Evolutionary conservation across 2,797 vertebrate genomes (phyloP).

Genomic region (Microhierax caerulescens): DNA sequence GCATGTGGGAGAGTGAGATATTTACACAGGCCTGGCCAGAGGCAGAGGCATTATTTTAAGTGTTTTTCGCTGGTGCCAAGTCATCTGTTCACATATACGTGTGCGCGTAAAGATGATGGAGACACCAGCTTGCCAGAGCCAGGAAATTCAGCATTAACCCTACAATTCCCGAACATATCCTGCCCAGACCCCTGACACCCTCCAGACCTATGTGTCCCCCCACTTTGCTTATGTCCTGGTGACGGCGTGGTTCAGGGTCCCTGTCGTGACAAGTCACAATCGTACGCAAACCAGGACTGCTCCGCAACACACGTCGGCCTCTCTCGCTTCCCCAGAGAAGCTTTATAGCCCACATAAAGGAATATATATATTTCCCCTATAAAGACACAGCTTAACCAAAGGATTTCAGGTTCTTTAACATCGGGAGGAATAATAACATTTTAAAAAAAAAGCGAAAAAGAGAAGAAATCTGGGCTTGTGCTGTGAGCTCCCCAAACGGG

Average conservation of each 20-base stretch:
- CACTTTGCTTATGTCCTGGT: rapidly evolving
- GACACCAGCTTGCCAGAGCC: neutral
- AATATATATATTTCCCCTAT: conserved; percentile 53
- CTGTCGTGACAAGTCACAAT: rapidly evolving
- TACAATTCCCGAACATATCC: rapidly evolving
- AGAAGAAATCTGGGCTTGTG: neutral
- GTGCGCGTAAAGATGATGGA: conserved; percentile 48
- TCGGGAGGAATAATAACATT: neutral
- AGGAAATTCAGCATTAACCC: neutral
- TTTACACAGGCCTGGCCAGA: neutral
- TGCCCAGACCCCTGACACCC: neutral
- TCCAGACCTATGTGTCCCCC: no score
- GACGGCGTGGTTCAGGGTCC: neutral
- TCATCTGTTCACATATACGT: conserved; percentile 47
- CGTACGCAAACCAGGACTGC: rapidly evolving
- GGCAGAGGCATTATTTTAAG: conserved; percentile 59
- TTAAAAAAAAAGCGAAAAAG: rapidly evolving
- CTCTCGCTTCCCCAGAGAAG: neutral
- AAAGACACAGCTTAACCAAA: neutral
- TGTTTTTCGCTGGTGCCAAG: conserved; percentile 15
- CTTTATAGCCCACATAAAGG: conserved; percentile 47
- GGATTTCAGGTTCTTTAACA: neutral
- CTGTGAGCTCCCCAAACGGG: rapidly evolving
- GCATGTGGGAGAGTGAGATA: conserved; percentile 40
- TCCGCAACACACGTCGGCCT: rapidly evolving